These are phyloP conservation scores for Chelonia mydas DNA, from an alignment of 2,797 vertebrate species.

Conservation along the genomic window DNA sequence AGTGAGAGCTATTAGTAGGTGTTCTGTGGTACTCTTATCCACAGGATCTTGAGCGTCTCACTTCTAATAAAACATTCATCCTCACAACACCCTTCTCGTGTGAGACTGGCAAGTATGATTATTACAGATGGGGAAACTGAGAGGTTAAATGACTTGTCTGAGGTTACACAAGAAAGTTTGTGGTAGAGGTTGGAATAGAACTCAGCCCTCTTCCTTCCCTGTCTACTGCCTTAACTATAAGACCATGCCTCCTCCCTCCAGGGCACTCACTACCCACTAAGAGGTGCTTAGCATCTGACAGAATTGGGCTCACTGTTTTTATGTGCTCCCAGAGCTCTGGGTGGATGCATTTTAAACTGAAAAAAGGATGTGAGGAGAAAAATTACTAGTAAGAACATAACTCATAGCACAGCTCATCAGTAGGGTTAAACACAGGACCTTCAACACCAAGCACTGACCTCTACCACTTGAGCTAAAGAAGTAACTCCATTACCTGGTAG, in stretches of 20 bases:
- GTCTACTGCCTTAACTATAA: neutral
- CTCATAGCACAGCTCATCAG: fast-evolving
- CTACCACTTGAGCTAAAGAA: neutral
- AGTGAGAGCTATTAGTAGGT: fast-evolving
- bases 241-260: neutral
- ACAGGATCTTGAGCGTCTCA: neutral
- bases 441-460: too few relatives aligned
- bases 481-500: neutral
- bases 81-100: neutral
- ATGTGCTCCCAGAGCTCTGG: neutral
- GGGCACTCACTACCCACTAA: fast-evolving
- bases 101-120: neutral
- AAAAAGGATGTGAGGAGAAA: neutral
- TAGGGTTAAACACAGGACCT: fast-evolving
- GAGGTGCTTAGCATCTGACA: neutral
- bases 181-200: neutral
- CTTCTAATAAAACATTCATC: neutral
- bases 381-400: fast-evolving
- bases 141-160: neutral
- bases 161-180: neutral
- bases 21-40: neutral
- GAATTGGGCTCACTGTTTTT: fast-evolving
- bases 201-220: neutral
- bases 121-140: neutral
- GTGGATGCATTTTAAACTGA: fast-evolving